Base-by-base conservation (phyloP, 2,797 vertebrate genomes). In the Gobionotothen gibberifrons region DNA sequence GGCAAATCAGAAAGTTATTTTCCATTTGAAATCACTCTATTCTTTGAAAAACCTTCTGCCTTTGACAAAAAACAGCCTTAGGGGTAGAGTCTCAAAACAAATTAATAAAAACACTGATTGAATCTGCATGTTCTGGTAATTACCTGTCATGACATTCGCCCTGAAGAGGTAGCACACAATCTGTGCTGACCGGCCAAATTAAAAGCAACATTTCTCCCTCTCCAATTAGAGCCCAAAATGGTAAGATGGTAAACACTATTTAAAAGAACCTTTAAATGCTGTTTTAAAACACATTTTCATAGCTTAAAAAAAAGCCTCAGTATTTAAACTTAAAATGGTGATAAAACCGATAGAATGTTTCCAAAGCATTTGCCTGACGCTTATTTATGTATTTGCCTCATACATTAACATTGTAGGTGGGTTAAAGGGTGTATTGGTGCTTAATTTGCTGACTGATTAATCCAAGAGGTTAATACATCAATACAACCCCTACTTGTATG, bases 111-210 rank as follows among this genome's bases (percentile, higher is more conserved):
- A 76, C 63, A 7, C 61, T 77, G 77, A 88, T 92, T 82, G 79
- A 66, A 81, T 84, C 62, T 55, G 39, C 71, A 81, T 73, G 76
- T 61, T 79, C 68, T 65, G 53, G 69, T 87, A 88, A 89, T 91
- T 90, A 85, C 69, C 71, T 85, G 84, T 71, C 69, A 82, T 76
- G 76, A 78, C 80, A 79, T 76, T 40, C 60, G 40, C 80, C 79
- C 85, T 70, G 42, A 60, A 87, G 82, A 84, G 72, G 65, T 47
- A 65, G 52, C 69, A 58, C 39, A 66, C 69, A 82, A 76, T 85
- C 66, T 72, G 68, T 48, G 69, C 72, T 87, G 82, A 91, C 81
- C 76, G 77, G 76, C 76, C 74, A 81, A 90, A 89, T 85, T 75
- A 74, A 73, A 42, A 76, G n/a, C 22, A 17, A 74, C 69, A 82